A percentile compares a stretch with the other conserved stretches of the same genome.
Evolutionary conservation across 2,113 vertebrate species (phyloP).

Genomic region (Hippocampus comes): DNA sequence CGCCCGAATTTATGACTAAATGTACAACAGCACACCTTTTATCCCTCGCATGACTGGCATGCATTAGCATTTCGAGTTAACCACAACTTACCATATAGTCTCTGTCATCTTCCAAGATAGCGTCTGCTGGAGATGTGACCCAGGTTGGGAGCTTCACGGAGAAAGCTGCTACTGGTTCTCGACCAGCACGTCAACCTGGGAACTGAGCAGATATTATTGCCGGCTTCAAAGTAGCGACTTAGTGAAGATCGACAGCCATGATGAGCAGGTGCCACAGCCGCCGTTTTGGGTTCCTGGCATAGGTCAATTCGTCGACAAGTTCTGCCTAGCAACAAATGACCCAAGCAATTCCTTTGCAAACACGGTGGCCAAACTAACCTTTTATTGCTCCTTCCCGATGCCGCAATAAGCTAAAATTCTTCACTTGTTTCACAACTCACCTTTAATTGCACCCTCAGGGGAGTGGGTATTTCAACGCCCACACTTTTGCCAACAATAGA

Average conservation of each 20-base stretch:
- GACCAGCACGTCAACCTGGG: rapidly evolving
- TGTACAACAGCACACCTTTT: not conserved
- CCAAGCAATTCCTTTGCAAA: too few species aligned
- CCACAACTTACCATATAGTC: not conserved
- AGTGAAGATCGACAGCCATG: slow-evolving; percentile 29
- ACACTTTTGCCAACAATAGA: too few species aligned
- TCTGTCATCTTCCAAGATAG: slow-evolving; percentile 6
- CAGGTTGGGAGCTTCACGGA: slow-evolving; percentile 18
- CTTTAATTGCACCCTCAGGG: too few species aligned
- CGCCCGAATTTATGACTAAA: too few species aligned
- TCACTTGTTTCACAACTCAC: too few species aligned
- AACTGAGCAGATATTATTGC: not conserved
- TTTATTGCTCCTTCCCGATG: too few species aligned
- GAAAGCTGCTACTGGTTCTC: slow-evolving; percentile 39
- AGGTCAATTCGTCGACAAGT: too few species aligned
- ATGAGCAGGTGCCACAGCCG: slow-evolving; percentile 44
- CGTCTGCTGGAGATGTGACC: rapidly evolving
- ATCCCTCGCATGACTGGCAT: not conserved
- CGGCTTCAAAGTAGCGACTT: rapidly evolving
- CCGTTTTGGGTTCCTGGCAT: too few species aligned
- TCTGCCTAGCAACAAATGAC: too few species aligned
- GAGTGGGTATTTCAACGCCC: too few species aligned
- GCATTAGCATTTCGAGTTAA: not conserved
- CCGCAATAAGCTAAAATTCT: too few species aligned
- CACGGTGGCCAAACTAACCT: too few species aligned